Evolutionary conservation across 1,140 invertebrate species (phyloP), one percentile per base, ranked within the genome.

Genomic region (Bombus ignitus): DNA sequence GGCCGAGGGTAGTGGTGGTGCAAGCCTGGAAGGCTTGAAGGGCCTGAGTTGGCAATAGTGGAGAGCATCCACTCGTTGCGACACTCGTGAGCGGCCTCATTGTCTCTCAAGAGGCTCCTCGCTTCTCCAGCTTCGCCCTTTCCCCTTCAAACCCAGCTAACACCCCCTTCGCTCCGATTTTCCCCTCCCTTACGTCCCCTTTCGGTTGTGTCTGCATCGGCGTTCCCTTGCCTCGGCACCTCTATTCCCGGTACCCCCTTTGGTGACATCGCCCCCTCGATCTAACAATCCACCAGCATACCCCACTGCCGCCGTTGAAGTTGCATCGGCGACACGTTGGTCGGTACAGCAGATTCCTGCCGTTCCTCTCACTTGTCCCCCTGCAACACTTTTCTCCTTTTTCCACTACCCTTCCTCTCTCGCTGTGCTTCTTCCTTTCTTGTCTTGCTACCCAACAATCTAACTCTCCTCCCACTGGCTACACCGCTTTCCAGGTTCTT

Each of bases 31-130:
- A 93, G 91, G 92, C 92, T 91, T 94, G 91, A 95, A 95, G 94
- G 93, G 93, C 93, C 94, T 95, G 94, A 95, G 94, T 95, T 95
- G 93, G 94, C 94, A 95, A 95, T 95, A 95, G 94, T 95, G 93
- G 91, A 95, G 94, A 94, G 94, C 92, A 93, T 87, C 94, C 92
- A 95, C 94, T 95, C 93, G 92, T 94, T 93, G 94, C 92, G 94
- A 95, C 94, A 95, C 94, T 95, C 91, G 92, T 92, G 93, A 95
- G 94, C 94, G 94, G 94, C 94, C 94, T 95, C 94, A 95, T 95
- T 95, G 94, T 95, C 94, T 94, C 93, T 94, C 87, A 91, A 95
- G 94, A 93, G 92, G 91, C 92, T 93, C 92, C 87, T 84, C 75
- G 89, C 89, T 93, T 91, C 90, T 92, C 91, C 91, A 89, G 85